Percentiles rank a stretch among this genome's conserved stretches.
Conservation (phyloP, 2,888 invertebrate genomes). For the Megaustenia siamemsis region DNA sequence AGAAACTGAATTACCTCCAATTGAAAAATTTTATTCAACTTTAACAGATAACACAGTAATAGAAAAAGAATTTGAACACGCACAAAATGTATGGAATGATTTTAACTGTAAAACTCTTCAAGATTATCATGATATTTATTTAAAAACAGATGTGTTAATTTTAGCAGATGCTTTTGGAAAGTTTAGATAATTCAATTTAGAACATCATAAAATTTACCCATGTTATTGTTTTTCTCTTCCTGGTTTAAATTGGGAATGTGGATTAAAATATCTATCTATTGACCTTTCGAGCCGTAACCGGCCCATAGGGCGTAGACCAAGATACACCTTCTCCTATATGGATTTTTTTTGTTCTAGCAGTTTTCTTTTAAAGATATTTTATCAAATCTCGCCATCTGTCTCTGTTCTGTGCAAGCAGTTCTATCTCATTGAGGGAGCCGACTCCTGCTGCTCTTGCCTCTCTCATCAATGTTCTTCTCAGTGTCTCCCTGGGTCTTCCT, state of each 20-base stretch:
- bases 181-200: conserved; percentile 8
- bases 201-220: conserved; percentile 14
- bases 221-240: not conserved
- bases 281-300: too few species aligned
- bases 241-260: not conserved
- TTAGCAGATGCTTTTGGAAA: conserved; percentile 21
- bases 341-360: too few species aligned
- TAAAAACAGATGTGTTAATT: conserved; percentile 13
- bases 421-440: too few species aligned
- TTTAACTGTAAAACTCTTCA: conserved; percentile 9
- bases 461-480: too few species aligned
- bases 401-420: too few species aligned
- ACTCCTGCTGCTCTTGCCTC: too few species aligned
- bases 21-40: conserved; percentile 18
- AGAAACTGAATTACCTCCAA: conserved; percentile 23
- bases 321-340: too few species aligned
- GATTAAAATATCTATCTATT: conserved; percentile 5
- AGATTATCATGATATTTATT: conserved; percentile 27
- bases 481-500: too few species aligned
- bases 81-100: not conserved
- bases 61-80: conserved; percentile 18
- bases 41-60: not conserved
- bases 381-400: too few species aligned
- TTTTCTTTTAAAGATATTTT: too few species aligned
- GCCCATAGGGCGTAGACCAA: too few species aligned